Evolutionary conservation across 2,113 vertebrate species (phyloP), one percentile per base, ranked within the genome.

Genomic region (Heptranchias perlo): DNA sequence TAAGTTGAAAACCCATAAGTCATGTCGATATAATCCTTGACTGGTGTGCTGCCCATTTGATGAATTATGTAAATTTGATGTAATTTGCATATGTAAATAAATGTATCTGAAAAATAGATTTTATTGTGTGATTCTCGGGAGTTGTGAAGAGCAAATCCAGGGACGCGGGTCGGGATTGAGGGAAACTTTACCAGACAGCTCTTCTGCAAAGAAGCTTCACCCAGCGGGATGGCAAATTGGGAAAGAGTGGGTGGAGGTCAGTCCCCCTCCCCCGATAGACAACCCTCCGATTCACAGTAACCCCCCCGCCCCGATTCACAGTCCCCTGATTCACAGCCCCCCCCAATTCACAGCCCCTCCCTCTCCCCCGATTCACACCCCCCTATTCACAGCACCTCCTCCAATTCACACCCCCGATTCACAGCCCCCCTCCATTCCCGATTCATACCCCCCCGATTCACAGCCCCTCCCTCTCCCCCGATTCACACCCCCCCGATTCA

Each of bases 1-100:
- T 91, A 89, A 89, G 49, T 58, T 21, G 16, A 28, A 91, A 91
- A 91, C 52, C 87, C 52, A 58, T 91, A 89, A 89, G 49, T 91
- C 52, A 54, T 31, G 49, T 11, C 11, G 4, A 35, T 58, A 91
- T 91, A 58, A 58, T 91, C 28, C 52, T 58, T n/a, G 87, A 91
- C 31, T 54, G 28, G 52, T 58, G 52, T 14, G 13, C 31, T 91
- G 49, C 25, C 52, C 87, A 54, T 61, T 35, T 91, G 87, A 91
- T 91, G 87, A 16, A 91, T 58, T 54, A 58, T 58, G 52, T 91
- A 91, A 58, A 16, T 58, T 16, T 58, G 25, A 61, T 58, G 10
- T 91, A 11, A 91, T 91, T 91, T 58, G 52, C 28, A 28, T 54
- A 52, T 89, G 47, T 25, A 54, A 54, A 89, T 54, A 89, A 31